Base-by-base conservation (phyloP, 2,888 invertebrate species). In the Mesorhabditis belari region DNA sequence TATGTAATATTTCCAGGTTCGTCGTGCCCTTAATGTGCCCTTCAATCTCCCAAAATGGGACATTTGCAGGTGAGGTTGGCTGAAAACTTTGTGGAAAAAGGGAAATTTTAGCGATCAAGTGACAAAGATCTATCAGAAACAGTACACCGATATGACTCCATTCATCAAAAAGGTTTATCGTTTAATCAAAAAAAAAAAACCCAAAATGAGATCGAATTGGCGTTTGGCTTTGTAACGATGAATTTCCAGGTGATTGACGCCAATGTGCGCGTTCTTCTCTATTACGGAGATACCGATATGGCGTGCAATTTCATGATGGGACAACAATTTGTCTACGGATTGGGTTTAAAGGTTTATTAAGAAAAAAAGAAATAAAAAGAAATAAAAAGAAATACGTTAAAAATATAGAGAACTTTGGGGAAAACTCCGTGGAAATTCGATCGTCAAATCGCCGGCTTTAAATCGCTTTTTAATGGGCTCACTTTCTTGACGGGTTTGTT, bases 401-500 rank as follows among this genome's bases (percentile, higher is more conserved):
- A n/a, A 24, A 70, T 70, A 44, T 64, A 77, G 70, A 63, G 75
- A 26, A 69, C 67, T 12, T 64, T 79, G 21, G 69, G 71, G 58
- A 79, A 79, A 67, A 75, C 76, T 23, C 78, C 80, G 23, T 82
- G 82, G 81, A 77, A 78, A 62, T 77, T 68, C 63, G 77, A 79
- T 63, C 62, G 74, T 21, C 81, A 81, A 66, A 75, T 82, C 54
- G 82, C 81, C 58, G 82, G 82, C 19, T 82, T 79, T 73, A 77
- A 79, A 53, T 81, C 81, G 5, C 67, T 76, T 52, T 82, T 77
- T 68, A 68, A 76, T 24, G 79, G 79, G 6, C 67, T 79, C 44
- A 76, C 76, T 27, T 79, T 70, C 69, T 29, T 77, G 24, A 76
- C 76, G 12, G 76, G 64, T 58, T 6, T 24, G 57, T 51, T 49